Conservation (phyloP, 2,888 invertebrate species). For the Pinctada fucata region DNA sequence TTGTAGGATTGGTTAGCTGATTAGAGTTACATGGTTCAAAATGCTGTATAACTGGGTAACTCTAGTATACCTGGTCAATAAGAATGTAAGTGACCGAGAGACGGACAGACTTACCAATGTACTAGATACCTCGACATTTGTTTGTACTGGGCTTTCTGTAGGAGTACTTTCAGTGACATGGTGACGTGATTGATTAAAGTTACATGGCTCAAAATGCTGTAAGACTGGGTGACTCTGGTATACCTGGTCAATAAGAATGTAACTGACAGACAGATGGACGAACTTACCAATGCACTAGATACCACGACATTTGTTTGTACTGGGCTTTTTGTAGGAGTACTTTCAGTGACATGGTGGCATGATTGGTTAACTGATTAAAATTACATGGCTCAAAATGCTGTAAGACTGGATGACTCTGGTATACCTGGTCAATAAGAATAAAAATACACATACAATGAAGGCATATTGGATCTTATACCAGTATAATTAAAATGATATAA, state of each 20-base stretch:
- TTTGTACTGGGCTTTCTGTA: too few relatives aligned
- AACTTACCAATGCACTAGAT: neutral
- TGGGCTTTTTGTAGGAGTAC: neutral
- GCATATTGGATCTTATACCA: neutral
- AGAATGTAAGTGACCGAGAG: neutral
- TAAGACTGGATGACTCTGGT: slow-evolving; percentile 12
- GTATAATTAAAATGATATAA: too few relatives aligned
- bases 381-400: neutral
- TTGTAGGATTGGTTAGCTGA: too few relatives aligned
- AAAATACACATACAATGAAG: neutral
- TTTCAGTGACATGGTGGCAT: neutral
- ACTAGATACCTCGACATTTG: too few relatives aligned
- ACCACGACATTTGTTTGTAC: neutral
- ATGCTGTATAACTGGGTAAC: too few relatives aligned
- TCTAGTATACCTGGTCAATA: too few relatives aligned
- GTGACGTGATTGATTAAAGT: too few relatives aligned
- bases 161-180: neutral
- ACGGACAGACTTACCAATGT: too few relatives aligned
- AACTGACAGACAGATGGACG: neutral
- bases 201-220: too few relatives aligned
- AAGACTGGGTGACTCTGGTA: too few relatives aligned
- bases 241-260: too few relatives aligned
- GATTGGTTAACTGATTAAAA: neutral
- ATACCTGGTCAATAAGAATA: slow-evolving; percentile 1
- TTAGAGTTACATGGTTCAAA: too few relatives aligned